Conservation (phyloP, 2,113 vertebrate genomes). For the Dipodomys merriami region DNA sequence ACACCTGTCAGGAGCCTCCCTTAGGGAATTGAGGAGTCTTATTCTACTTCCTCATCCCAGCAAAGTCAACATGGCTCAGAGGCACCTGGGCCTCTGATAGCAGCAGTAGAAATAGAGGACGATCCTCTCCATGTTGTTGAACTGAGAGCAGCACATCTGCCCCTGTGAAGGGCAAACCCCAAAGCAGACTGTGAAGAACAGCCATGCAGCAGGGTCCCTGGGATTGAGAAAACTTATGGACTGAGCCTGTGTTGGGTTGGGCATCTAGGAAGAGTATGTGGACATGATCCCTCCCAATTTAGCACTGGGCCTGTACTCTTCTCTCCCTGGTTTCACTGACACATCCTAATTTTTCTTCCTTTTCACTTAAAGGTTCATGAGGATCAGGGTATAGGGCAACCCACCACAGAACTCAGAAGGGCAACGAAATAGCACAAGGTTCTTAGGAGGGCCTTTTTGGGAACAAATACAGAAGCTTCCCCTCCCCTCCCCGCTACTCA, state of each 20-base stretch:
- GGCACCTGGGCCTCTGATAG: conserved; percentile 49
- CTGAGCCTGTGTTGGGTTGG: background rate
- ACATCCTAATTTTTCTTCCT: conserved; percentile 11
- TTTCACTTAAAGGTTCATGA: background rate
- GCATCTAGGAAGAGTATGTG: conserved; percentile 32
- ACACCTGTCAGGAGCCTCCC: conserved; percentile 66
- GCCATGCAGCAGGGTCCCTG: conserved; percentile 19
- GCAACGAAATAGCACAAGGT: conserved; percentile 46
- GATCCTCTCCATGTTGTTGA: conserved; percentile 59
- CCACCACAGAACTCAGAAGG: conserved; percentile 41
- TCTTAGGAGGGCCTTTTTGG: conserved; percentile 36
- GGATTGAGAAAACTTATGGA: background rate
- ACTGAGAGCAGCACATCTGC: conserved; percentile 53
- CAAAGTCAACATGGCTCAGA: conserved; percentile 63
- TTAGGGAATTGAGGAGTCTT: conserved; percentile 50
- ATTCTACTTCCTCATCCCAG: conserved; percentile 59
- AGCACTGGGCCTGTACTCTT: background rate
- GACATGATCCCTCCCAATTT: background rate
- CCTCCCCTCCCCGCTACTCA: background rate
- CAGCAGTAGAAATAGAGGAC: conserved; percentile 32
- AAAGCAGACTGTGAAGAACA: conserved; percentile 48
- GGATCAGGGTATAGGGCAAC: conserved; percentile 29
- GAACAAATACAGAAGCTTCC: conserved; percentile 52
- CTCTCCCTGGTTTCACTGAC: conserved; percentile 12
- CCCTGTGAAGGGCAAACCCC: conserved; percentile 20